Base-by-base conservation (phyloP, 2,797 vertebrate species). In the Lophura swinhoii region DNA sequence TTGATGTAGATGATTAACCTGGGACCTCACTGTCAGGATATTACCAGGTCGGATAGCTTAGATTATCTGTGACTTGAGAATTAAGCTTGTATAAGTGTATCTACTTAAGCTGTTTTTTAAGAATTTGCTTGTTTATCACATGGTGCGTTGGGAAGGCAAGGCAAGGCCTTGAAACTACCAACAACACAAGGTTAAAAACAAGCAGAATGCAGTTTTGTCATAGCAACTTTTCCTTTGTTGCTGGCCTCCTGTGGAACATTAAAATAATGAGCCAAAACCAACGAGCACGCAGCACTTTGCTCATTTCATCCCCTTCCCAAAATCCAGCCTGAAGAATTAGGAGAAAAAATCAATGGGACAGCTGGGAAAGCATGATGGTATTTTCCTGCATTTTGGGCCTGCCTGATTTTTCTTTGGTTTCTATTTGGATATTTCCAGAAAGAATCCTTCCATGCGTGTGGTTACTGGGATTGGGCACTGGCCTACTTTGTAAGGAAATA, bases 31-130 rank as follows among this genome's bases (percentile, higher is more conserved):
- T 88, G 76, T 91, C 70, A 75, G 80, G 81, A 95, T 96, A 82
- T 96, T 96, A 90, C 48, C 74, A 78, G 93, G 88, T 87, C 92
- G 93, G 90, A 95, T 87, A 41, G 1, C 84, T 95, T 80, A 93
- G 91, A 90, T 96, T 94, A 96, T 94, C 93, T 96, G 96, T 94
- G 90, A 94, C 70, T 96, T 95, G 94, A 94, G 94, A 95, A 94
- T 97, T 96, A 91, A 96, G 86, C 83, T 85, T 94, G 96, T 94
- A 64, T 79, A 31, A 77, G 90, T 77, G 55, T 80, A 71, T 46
- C 87, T 93, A 17, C 87, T 91, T 91, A 91, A 95, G 82, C 51
- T 90, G 79, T 88, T 95, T 95, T 67, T 93, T 64, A 93, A 92
- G 90, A 94, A 90, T 87, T 92, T 90, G 75, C 86, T 94, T 1